Conservation (phyloP, 2,888 invertebrate species). For the Tachina lurida region DNA sequence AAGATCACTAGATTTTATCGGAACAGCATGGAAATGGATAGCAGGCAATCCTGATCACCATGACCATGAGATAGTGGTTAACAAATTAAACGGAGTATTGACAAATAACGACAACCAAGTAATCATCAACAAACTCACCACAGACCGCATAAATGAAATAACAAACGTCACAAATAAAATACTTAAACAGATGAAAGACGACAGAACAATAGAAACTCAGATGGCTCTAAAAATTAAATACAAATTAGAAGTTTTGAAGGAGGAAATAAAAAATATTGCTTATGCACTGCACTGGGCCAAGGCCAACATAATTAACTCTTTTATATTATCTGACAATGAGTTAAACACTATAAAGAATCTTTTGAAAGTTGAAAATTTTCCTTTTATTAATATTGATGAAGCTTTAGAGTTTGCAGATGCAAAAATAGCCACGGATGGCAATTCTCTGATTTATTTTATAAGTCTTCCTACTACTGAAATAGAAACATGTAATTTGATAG, state of each 20-base stretch:
- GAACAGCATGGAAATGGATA: background rate
- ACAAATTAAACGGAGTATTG: too few relatives aligned
- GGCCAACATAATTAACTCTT: constrained; percentile 46
- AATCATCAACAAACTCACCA: too few relatives aligned
- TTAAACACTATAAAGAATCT: constrained; percentile 36
- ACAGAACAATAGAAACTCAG: too few relatives aligned
- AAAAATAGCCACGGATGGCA: constrained; percentile 11
- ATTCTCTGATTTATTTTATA: constrained; percentile 49
- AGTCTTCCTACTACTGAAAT: constrained; percentile 47
- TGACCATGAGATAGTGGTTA: too few relatives aligned
- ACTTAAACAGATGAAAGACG: too few relatives aligned
- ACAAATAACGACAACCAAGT: too few relatives aligned
- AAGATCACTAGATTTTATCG: constrained; percentile 49
- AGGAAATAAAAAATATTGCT: constrained; percentile 13
- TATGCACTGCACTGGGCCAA: constrained; percentile 55
- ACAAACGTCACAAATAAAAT: too few relatives aligned
- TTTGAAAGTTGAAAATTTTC: constrained; percentile 46
- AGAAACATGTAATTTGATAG: constrained; percentile 28
- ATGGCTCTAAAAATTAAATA: too few relatives aligned
- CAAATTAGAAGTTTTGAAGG: too few relatives aligned
- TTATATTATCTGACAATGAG: constrained; percentile 55
- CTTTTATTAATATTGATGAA: constrained; percentile 54
- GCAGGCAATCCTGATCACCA: too few relatives aligned
- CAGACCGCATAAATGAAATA: too few relatives aligned
- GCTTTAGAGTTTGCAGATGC: constrained; percentile 36